Percentiles rank a stretch among this genome's conserved stretches.
phyloP scores from a whole-genome alignment of 2,797 vertebrate species.

The Sphaeramia orbicularis region DNA sequence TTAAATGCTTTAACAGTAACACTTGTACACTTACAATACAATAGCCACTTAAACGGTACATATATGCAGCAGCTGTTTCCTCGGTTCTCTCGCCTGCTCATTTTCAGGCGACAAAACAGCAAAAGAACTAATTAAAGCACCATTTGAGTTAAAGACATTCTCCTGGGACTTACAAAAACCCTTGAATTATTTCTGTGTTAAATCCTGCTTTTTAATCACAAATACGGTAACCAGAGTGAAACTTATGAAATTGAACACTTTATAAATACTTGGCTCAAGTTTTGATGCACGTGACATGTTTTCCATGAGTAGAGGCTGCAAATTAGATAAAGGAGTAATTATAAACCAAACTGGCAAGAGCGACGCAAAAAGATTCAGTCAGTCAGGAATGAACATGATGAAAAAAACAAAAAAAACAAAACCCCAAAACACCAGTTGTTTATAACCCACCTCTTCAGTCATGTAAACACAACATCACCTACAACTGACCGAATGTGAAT shows the following conservation, averaged over 20 bases:
- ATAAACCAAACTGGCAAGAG: neutral
- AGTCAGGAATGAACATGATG: neutral
- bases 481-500: conserved; percentile 4
- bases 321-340: too few species aligned
- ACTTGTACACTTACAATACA: conserved; percentile 60
- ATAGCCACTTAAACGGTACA: conserved; percentile 54
- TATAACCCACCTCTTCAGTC: neutral
- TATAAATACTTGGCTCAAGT: conserved; percentile 9
- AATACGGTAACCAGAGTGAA: neutral
- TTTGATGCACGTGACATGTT: neutral
- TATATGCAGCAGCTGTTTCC: conserved; percentile 50
- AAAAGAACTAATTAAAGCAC: conserved; percentile 24
- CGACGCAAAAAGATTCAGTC: neutral
- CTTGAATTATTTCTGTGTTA: neutral
- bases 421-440: neutral
- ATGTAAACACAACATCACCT: neutral
- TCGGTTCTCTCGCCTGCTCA: conserved; percentile 10
- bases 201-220: neutral
- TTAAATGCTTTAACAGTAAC: conserved; percentile 58
- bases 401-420: too few species aligned
- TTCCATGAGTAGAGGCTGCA: too few species aligned
- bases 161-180: conserved; percentile 10
- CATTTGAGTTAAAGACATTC: conserved; percentile 3
- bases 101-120: conserved; percentile 24
- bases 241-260: conserved; percentile 6